A percentile compares a stretch with the other conserved stretches of the same genome.
Evolutionary conservation across 2,797 vertebrate species (phyloP).

Genomic region (Microcaecilia unicolor): DNA sequence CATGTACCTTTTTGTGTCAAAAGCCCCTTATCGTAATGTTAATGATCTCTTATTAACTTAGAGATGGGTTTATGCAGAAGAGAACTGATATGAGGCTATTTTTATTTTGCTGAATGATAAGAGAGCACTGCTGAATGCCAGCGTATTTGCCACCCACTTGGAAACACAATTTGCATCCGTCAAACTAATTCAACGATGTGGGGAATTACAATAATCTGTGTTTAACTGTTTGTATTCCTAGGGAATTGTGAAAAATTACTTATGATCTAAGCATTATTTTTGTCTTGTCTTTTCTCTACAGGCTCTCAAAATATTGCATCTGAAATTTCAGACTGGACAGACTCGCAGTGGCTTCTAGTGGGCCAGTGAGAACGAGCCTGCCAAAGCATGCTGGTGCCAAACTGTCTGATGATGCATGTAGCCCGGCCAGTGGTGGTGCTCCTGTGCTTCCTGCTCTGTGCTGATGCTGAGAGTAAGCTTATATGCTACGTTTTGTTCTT

Average conservation of each 20-base stretch:
- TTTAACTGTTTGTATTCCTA: neutral
- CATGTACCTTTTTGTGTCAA: slow-evolving; percentile 6
- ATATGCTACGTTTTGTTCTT: slow-evolving; percentile 11
- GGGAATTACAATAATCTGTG: too few species aligned
- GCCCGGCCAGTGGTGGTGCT: slow-evolving; percentile 74
- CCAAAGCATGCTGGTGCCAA: slow-evolving; percentile 78
- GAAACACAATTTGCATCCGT: too few species aligned
- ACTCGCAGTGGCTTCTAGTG: slow-evolving; percentile 64
- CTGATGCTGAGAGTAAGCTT: slow-evolving; percentile 85
- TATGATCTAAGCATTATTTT: slow-evolving; percentile 26
- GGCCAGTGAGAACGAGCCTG: slow-evolving; percentile 75
- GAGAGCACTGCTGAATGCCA: neutral
- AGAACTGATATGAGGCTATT: neutral
- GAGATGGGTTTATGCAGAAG: slow-evolving; percentile 7
- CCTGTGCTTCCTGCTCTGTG: slow-evolving; percentile 70
- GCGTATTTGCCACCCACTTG: too few species aligned
- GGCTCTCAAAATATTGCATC: slow-evolving; percentile 86
- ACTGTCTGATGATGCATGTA: slow-evolving; percentile 76
- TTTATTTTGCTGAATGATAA: neutral
- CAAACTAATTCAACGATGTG: too few species aligned
- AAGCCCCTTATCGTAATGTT: slow-evolving; percentile 9
- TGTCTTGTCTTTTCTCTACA: slow-evolving; percentile 39
- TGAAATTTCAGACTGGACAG: slow-evolving; percentile 73
- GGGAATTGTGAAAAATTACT: neutral
- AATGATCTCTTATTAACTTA: slow-evolving; percentile 9